phyloP scores from a whole-genome alignment of 1,140 invertebrate genomes.

The Heliconius congener region DNA sequence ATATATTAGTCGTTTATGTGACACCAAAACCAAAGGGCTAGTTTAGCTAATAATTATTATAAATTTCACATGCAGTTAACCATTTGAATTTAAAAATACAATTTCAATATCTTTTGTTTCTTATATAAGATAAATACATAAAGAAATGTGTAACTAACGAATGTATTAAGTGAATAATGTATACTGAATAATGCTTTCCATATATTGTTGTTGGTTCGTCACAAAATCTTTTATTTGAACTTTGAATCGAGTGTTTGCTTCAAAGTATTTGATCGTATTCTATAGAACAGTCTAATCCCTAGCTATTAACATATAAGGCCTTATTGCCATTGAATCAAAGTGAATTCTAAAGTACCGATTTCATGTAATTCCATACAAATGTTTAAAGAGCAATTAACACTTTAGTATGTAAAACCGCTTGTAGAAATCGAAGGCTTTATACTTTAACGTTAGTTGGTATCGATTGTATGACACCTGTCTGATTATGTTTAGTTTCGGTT shows the following conservation, averaged over 20 bases:
- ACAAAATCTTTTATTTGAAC: constrained; percentile 19
- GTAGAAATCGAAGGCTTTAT: constrained; percentile 35
- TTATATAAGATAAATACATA: neutral
- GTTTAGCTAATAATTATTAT: no score
- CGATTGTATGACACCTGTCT: neutral
- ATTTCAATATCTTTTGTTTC: neutral
- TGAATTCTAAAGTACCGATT: constrained; percentile 2
- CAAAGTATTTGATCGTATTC: neutral
- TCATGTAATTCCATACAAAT: constrained; percentile 36
- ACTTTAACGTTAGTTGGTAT: neutral
- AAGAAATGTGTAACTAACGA: neutral
- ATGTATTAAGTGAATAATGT: neutral
- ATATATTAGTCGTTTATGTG: no score
- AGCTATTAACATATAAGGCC: neutral
- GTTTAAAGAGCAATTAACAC: constrained; percentile 56
- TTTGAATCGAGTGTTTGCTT: constrained; percentile 21
- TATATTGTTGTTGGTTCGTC: neutral
- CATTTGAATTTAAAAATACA: neutral
- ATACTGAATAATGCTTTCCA: neutral
- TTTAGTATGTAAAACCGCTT: constrained; percentile 52
- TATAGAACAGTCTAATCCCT: neutral
- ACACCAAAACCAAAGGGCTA: no score
- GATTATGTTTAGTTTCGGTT: neutral
- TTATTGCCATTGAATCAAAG: neutral
- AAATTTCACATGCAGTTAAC: no score